A percentile compares a stretch with the other conserved stretches of the same genome.
These are phyloP conservation scores for Alces alces DNA, from an alignment of 2,113 vertebrate genomes.

Conservation along the genomic window DNA sequence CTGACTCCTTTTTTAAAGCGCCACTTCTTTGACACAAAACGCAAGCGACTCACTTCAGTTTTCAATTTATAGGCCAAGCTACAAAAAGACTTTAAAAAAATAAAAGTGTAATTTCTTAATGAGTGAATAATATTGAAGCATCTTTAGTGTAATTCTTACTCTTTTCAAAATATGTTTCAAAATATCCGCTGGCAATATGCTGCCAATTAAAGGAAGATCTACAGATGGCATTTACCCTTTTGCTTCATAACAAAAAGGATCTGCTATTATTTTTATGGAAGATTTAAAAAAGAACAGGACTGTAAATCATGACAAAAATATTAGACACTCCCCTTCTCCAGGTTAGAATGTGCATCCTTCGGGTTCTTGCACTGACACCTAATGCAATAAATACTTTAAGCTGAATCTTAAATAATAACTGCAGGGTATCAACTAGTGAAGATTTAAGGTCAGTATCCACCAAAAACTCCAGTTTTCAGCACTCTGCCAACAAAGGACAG, in stretches of 20 bases:
- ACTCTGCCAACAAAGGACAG: slow-evolving; percentile 58
- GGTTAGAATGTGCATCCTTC: background rate
- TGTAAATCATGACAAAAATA: slow-evolving; percentile 45
- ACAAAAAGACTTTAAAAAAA: background rate
- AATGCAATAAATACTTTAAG: slow-evolving; percentile 69
- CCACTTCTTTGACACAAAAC: slow-evolving; percentile 42
- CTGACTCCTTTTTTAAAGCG: background rate
- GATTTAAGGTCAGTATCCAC: slow-evolving; percentile 59
- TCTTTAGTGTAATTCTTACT: slow-evolving; percentile 14
- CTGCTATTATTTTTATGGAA: slow-evolving; percentile 41
- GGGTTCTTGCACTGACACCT: slow-evolving; percentile 48
- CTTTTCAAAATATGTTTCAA: background rate
- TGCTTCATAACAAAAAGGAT: slow-evolving; percentile 47
- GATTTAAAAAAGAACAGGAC: slow-evolving; percentile 25
- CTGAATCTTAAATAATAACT: slow-evolving; percentile 72
- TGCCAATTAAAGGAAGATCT: slow-evolving; percentile 44
- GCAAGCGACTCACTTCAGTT: slow-evolving; percentile 19
- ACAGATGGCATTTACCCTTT: slow-evolving; percentile 55
- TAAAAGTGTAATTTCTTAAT: background rate
- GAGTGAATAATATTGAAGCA: background rate
- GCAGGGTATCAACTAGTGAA: slow-evolving; percentile 69
- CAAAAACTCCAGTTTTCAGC: slow-evolving; percentile 66
- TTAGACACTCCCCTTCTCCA: background rate
- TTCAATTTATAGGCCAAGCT: slow-evolving; percentile 30
- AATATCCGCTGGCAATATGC: background rate